Conservation (phyloP, 1,140 invertebrate species). For the Colletes latitarsis region DNA sequence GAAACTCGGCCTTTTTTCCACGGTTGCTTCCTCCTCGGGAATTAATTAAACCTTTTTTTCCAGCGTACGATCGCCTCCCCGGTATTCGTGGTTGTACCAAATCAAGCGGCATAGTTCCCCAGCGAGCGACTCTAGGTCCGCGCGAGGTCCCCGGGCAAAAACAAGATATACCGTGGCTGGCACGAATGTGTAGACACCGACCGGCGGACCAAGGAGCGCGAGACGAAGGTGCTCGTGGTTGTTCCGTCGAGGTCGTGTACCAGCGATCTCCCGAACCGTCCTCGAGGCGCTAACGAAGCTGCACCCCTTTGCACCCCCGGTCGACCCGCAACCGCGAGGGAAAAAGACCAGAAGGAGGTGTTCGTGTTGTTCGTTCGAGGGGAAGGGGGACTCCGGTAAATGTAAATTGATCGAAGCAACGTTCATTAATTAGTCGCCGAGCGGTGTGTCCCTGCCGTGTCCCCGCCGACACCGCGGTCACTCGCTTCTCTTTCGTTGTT, state of each 20-base stretch:
- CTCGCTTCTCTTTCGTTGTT: conserved; percentile 30
- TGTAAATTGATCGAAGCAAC: conserved; percentile 70
- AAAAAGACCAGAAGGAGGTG: conserved; percentile 1
- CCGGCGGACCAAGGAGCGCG: neutral
- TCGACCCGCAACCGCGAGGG: neutral
- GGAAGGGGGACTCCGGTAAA: conserved; percentile 55
- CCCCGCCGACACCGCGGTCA: neutral
- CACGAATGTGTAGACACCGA: too few relatives aligned
- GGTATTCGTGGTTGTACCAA: conserved; percentile 4
- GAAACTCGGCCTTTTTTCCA: neutral
- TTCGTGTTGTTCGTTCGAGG: conserved; percentile 24
- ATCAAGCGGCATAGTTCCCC: conserved; percentile 3
- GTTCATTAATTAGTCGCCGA: conserved; percentile 72
- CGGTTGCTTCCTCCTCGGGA: neutral
- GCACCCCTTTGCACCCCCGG: conserved; percentile 48
- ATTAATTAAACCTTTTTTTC: conserved; percentile 32
- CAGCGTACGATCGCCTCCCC: neutral
- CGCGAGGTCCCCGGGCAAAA: neutral
- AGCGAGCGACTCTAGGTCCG: neutral
- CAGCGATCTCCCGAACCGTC: conserved; percentile 27
- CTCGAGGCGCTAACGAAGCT: conserved; percentile 65
- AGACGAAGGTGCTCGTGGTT: conserved; percentile 3
- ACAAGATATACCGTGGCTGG: conserved; percentile 3
- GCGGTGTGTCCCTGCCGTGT: conserved; percentile 50
- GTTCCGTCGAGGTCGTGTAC: conserved; percentile 40